Base-by-base conservation (phyloP, 2,888 invertebrate species). In the Drosophila recens region DNA sequence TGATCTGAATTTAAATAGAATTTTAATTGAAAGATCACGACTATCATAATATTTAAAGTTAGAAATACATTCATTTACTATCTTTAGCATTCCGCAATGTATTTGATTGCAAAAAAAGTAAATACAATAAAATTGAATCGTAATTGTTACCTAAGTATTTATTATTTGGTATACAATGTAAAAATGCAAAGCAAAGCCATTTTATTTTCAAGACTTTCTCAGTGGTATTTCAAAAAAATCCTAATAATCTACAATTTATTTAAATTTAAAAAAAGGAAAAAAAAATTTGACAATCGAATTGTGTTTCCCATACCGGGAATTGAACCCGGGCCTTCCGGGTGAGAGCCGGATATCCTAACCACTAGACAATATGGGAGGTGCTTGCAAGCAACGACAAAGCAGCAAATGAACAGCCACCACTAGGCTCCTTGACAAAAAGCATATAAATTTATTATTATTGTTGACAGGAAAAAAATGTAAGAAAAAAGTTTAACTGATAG, bases 301-400 rank as follows among this genome's bases (percentile, higher is more conserved):
- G 3, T 27, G 23, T 3, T 91, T 96, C 96, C 96, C 96, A 96
- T 96, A 96, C 96, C 96, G 96, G 96, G 95, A 96, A 96, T 96
- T 95, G 96, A 96, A 96, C 96, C 95, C 95, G 96, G 95, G 96
- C 95, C 91, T 91, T 89, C 91, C 90, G 91, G 91, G 91, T 91
- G 91, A 91, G 90, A 91, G 90, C 91, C 91, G 91, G 91, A 90
- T 91, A 91, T 92, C 92, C 90, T 91, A 91, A 85, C 91, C 91
- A 91, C 92, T 92, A 92, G 91, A 91, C 91, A 90, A 91, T 92
- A 91, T 90, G 91, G 91, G 91, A 91, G 59, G 34, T 59, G 48
- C 1, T 6, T 40, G 0, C 13, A 0, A 6, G 0, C 4, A 8
- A 10, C 38, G 53, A 3, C 8, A 8, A 48, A 63, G 8, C 9